Percentiles rank a stretch among this genome's conserved stretches.
These are phyloP conservation scores for Trypoxylus dichotomus DNA, from an alignment of 1,140 invertebrate genomes.

Conservation along the genomic window DNA sequence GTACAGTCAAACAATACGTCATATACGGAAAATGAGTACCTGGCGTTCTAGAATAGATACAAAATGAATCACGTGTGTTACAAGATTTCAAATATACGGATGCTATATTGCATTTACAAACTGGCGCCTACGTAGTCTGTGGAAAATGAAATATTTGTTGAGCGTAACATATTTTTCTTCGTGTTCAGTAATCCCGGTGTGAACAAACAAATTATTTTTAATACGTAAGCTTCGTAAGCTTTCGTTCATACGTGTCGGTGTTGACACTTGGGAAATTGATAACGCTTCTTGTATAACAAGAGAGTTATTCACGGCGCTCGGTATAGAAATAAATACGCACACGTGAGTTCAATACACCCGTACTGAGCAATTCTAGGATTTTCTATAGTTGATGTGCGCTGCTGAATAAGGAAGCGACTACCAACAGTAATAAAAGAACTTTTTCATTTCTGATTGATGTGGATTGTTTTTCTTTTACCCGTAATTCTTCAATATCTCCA, in stretches of 20 bases:
- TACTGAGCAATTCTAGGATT: not conserved
- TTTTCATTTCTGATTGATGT: not conserved
- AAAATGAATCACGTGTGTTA: too few relatives aligned
- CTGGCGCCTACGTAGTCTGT: conserved; percentile 11
- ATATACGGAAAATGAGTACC: too few relatives aligned
- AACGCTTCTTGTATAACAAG: conserved; percentile 8
- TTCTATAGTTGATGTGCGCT: not conserved
- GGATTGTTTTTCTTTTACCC: not conserved
- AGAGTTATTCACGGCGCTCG: not conserved
- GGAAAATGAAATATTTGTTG: not conserved
- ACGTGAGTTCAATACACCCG: conserved; percentile 2
- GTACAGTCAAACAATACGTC: too few relatives aligned
- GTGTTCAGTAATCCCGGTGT: not conserved
- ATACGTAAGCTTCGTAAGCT: not conserved
- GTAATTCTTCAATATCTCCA: not conserved
- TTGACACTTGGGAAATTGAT: not conserved
- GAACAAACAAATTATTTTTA: conserved; percentile 18
- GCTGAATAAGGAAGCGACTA: not conserved
- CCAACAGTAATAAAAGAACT: not conserved
- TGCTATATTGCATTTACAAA: not conserved
- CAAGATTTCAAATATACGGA: too few relatives aligned
- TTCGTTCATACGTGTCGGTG: not conserved
- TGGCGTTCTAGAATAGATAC: too few relatives aligned
- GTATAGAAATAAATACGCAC: conserved; percentile 1
- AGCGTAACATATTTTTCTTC: not conserved